Conservation (phyloP, 2,888 invertebrate species). For the Galerucella nymphaeae region DNA sequence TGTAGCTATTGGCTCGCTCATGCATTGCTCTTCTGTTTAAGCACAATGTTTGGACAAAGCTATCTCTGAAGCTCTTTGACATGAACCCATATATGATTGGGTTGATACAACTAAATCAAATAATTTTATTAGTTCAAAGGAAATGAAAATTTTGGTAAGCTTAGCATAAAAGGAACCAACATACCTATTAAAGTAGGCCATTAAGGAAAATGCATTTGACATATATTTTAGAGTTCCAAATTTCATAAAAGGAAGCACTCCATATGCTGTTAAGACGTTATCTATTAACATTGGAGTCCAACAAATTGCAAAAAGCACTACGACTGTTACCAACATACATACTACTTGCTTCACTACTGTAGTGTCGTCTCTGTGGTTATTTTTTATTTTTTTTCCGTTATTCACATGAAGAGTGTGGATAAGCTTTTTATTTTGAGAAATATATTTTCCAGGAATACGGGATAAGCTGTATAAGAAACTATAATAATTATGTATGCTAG, state of each 20-base stretch:
- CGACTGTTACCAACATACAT: constrained; percentile 78
- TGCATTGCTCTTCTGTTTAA: constrained; percentile 43
- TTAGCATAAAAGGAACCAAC: background rate
- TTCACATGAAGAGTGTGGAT: constrained; percentile 10
- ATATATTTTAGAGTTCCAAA: constrained; percentile 70
- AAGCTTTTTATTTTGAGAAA: constrained; percentile 30
- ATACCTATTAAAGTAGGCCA: constrained; percentile 77
- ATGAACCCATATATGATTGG: constrained; percentile 81
- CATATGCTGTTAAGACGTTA: constrained; percentile 74
- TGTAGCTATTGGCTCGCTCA: constrained; percentile 51
- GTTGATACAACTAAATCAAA: constrained; percentile 72
- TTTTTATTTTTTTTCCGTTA: constrained; percentile 29
- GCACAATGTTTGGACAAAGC: constrained; percentile 68
- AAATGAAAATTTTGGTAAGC: too few relatives aligned
- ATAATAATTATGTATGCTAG: too few relatives aligned
- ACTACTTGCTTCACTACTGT: constrained; percentile 71
- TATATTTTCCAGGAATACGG: constrained; percentile 39
- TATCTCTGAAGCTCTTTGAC: constrained; percentile 76
- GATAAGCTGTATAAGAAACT: constrained; percentile 37
- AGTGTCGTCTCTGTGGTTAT: constrained; percentile 52
- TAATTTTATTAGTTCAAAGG: constrained; percentile 1
- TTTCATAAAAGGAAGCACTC: constrained; percentile 66
- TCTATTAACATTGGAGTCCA: constrained; percentile 76
- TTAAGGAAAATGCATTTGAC: constrained; percentile 71
- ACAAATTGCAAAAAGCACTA: constrained; percentile 75